Percentiles rank a stretch among this genome's conserved stretches.
These are phyloP conservation scores for Parascotia fuliginaria DNA, from an alignment of 2,888 invertebrate species.

Conservation along the genomic window DNA sequence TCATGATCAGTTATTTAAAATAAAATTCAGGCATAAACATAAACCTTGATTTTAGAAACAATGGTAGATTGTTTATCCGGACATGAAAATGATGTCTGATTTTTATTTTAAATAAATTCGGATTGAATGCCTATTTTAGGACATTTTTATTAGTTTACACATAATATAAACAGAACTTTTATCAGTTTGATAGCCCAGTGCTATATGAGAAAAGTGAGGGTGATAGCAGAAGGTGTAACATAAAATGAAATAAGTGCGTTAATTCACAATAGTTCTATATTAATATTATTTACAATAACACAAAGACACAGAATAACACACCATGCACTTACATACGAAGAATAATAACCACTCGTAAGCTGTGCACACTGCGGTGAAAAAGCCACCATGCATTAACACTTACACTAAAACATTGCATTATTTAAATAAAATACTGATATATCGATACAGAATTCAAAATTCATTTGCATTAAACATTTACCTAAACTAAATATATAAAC, in stretches of 20 bases:
- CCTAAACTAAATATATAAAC: constrained; percentile 49
- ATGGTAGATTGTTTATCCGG: background rate
- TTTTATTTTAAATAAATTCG: constrained; percentile 2
- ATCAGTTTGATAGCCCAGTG: constrained; percentile 50
- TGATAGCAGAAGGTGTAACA: constrained; percentile 70
- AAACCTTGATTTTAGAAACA: no score
- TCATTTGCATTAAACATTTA: constrained; percentile 41
- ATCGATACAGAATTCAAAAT: constrained; percentile 48
- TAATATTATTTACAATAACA: constrained; percentile 82
- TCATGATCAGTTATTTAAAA: no score
- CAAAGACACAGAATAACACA: constrained; percentile 78
- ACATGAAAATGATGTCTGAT: background rate
- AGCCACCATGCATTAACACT: constrained; percentile 71
- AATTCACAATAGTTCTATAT: constrained; percentile 81
- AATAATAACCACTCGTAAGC: constrained; percentile 74
- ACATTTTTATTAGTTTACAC: background rate
- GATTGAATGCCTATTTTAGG: no score
- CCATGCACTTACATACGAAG: constrained; percentile 83
- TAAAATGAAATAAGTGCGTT: constrained; percentile 83
- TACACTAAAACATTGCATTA: constrained; percentile 49
- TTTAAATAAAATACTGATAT: constrained; percentile 56
- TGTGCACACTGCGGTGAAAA: constrained; percentile 76
- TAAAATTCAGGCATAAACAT: background rate
- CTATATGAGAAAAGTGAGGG: constrained; percentile 66
- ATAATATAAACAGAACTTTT: constrained; percentile 49